A percentile compares a stretch with the other conserved stretches of the same genome.
Conservation (phyloP, 2,888 invertebrate genomes). For the Ichneumoninae sp. region DNA sequence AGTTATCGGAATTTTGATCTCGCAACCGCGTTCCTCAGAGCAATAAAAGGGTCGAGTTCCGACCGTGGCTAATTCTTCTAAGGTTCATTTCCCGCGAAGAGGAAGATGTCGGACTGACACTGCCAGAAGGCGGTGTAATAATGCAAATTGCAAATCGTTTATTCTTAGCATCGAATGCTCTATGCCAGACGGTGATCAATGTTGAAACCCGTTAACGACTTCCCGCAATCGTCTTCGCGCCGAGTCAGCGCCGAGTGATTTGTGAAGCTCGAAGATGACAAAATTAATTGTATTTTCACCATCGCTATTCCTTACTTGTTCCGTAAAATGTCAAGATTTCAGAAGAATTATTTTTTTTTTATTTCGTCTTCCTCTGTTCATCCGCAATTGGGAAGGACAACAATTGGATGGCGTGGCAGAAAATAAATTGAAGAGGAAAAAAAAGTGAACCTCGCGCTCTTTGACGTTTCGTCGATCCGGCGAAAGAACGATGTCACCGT, state of each 20-base stretch:
- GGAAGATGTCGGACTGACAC: slow-evolving; percentile 10
- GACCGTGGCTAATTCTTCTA: slow-evolving; percentile 43
- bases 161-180: neutral
- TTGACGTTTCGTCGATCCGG: slow-evolving; percentile 38
- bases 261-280: neutral
- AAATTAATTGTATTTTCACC: neutral
- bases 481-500: slow-evolving; percentile 41
- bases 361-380: no score
- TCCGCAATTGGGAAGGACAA: neutral
- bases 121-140: slow-evolving; percentile 26
- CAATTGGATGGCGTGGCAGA: neutral
- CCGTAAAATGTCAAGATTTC: neutral
- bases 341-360: no score
- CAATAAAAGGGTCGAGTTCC: slow-evolving; percentile 43
- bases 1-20: slow-evolving; percentile 18
- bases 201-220: neutral
- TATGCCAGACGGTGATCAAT: neutral
- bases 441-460: slow-evolving; percentile 30
- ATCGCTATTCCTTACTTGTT: neutral
- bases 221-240: neutral
- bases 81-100: slow-evolving; percentile 53
- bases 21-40: slow-evolving; percentile 34
- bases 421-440: neutral
- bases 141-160: slow-evolving; percentile 14
- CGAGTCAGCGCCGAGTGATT: neutral